Evolutionary conservation across 2,797 vertebrate species (phyloP).

Genomic region (Rhynchotus rufescens): DNA sequence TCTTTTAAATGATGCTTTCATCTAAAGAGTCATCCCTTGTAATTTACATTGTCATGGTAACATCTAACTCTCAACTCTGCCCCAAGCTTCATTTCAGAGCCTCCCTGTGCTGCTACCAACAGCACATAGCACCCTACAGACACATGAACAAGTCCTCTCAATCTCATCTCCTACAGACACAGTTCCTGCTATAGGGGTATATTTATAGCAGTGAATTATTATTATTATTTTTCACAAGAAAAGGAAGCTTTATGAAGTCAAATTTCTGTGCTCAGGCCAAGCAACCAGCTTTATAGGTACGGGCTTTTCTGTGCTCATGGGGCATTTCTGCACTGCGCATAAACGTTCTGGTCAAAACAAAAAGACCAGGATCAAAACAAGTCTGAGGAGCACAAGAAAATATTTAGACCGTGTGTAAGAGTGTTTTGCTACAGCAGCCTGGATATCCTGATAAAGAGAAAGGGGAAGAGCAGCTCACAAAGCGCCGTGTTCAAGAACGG

Average conservation of each 20-base stretch:
- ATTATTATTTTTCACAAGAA: not conserved
- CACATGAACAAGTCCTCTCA: not conserved
- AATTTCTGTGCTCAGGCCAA: not conserved
- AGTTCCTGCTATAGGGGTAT: not conserved
- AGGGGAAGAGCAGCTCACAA: not conserved
- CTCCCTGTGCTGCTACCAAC: constrained; percentile 18
- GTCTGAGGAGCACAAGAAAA: not conserved
- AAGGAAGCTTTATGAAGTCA: not conserved
- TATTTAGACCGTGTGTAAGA: not conserved
- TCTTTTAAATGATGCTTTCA: not conserved
- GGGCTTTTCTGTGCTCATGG: not conserved
- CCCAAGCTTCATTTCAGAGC: not conserved
- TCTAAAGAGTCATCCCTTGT: not conserved
- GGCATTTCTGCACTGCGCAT: accelerated
- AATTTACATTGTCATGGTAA: constrained; percentile 49
- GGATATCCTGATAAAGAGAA: not conserved
- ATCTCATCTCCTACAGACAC: not conserved
- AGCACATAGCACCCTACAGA: not conserved
- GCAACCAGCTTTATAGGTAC: not conserved
- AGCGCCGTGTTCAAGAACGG: not conserved
- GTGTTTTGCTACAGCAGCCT: not conserved
- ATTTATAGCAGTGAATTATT: not conserved
- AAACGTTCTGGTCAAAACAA: not conserved
- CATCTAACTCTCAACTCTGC: not conserved
- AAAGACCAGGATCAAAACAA: not conserved